Evolutionary conservation across 2,888 invertebrate genomes (phyloP).

Genomic region (Glyphotaelius pellucidus): DNA sequence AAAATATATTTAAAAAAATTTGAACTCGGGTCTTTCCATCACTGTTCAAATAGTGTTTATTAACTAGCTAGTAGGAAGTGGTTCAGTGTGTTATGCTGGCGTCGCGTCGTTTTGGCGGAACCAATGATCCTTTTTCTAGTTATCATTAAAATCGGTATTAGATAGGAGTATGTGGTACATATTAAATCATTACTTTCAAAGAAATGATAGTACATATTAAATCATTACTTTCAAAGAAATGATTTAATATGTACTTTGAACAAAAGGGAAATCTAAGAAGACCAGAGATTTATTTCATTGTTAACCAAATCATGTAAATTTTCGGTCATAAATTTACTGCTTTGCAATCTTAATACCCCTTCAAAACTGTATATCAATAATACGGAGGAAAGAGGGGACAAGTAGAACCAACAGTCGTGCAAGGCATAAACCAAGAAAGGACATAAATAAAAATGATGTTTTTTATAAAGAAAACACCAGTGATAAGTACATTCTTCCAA

Average conservation of each 20-base stretch:
- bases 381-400: background rate
- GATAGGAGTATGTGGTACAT: background rate
- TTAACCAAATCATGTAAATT: conserved; percentile 6
- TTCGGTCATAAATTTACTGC: conserved; percentile 12
- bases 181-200: too few relatives aligned
- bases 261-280: background rate
- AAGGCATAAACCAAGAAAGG: background rate
- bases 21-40: too few relatives aligned
- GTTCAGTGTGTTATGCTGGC: too few relatives aligned
- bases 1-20: too few relatives aligned
- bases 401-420: background rate
- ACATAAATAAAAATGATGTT: conserved; percentile 1
- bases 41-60: too few relatives aligned
- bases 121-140: too few relatives aligned
- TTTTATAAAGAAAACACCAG: conserved; percentile 14
- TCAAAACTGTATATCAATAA: conserved; percentile 19
- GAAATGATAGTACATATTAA: too few relatives aligned
- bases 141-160: background rate
- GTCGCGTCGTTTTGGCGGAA: too few relatives aligned
- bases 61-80: too few relatives aligned
- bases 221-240: too few relatives aligned
- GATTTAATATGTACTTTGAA: background rate
- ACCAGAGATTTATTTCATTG: background rate
- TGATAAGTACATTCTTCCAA: conserved; percentile 11
- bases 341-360: background rate